Percentiles rank a stretch among this genome's conserved stretches.
phyloP scores from a whole-genome alignment of 2,888 invertebrate species.

The Xanthia togata region DNA sequence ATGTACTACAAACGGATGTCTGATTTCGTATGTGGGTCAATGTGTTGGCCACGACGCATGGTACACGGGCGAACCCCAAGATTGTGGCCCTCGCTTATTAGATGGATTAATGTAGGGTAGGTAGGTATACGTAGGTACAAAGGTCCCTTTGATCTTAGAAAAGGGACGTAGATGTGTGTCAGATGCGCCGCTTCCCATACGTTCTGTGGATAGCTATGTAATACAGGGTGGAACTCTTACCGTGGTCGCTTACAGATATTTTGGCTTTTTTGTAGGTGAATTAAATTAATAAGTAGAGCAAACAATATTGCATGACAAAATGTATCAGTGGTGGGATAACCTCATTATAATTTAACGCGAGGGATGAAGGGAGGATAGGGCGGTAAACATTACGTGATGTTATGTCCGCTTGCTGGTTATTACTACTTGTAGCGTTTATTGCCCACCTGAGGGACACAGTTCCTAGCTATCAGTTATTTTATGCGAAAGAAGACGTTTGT shows the following conservation, averaged over 20 bases:
- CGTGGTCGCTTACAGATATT: not conserved
- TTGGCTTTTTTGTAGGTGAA: not conserved
- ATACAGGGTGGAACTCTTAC: not conserved
- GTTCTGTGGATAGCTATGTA: not conserved
- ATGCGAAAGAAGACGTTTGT: not conserved
- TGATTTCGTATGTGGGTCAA: slow-evolving; percentile 62
- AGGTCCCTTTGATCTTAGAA: slow-evolving; percentile 55
- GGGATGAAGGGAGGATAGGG: slow-evolving; percentile 20
- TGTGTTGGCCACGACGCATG: slow-evolving; percentile 48
- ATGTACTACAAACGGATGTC: slow-evolving; percentile 60
- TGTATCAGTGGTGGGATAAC: not conserved
- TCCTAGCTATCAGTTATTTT: not conserved
- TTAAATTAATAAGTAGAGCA: not conserved
- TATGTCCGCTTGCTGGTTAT: slow-evolving; percentile 48
- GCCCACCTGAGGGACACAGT: slow-evolving; percentile 60
- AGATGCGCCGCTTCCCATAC: slow-evolving; percentile 42
- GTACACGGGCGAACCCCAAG: slow-evolving; percentile 42
- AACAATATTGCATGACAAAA: not conserved
- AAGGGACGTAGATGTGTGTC: slow-evolving; percentile 26
- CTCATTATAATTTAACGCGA: slow-evolving; percentile 41
- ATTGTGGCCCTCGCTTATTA: slow-evolving; percentile 58
- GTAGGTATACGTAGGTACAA: slow-evolving; percentile 25
- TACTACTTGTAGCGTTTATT: slow-evolving; percentile 55
- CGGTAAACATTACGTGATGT: slow-evolving; percentile 56
- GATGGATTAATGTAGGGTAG: slow-evolving; percentile 54